Conservation (phyloP, 2,888 invertebrate species). For the Cryptophagus acutangulus region DNA sequence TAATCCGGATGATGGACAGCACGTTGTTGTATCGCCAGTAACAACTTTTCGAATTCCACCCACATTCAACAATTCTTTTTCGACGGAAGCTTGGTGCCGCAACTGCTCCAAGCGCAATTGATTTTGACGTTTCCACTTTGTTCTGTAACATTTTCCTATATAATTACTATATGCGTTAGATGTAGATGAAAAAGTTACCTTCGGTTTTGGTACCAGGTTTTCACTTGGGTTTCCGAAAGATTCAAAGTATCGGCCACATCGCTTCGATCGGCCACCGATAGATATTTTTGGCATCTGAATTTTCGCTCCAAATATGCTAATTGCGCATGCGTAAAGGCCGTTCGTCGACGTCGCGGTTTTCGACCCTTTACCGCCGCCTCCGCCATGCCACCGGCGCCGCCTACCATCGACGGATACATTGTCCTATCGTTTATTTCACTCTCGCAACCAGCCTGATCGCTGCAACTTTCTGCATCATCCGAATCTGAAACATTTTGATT, state of each 20-base stretch:
- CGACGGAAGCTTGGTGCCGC: conserved; percentile 75
- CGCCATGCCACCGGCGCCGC: conserved; percentile 30
- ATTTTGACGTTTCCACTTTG: conserved; percentile 87
- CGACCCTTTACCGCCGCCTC: conserved; percentile 52
- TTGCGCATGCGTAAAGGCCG: conserved; percentile 92
- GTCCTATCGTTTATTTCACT: conserved; percentile 1
- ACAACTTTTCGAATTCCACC: conserved; percentile 33
- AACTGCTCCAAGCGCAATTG: conserved; percentile 80
- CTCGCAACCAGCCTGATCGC: too few species aligned
- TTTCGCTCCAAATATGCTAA: conserved; percentile 86
- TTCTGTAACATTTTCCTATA: conserved; percentile 55
- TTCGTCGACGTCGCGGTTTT: conserved; percentile 78
- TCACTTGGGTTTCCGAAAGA: conserved; percentile 90
- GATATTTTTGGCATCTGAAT: conserved; percentile 89
- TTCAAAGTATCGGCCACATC: conserved; percentile 88
- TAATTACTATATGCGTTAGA: neutral
- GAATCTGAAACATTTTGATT: too few species aligned
- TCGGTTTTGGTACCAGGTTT: conserved; percentile 92
- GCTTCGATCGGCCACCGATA: conserved; percentile 88
- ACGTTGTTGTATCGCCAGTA: conserved; percentile 34
- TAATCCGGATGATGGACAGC: conserved; percentile 40
- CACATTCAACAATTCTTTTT: conserved; percentile 58
- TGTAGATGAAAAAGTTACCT: conserved; percentile 55
- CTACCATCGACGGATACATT: conserved; percentile 13
- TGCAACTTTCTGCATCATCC: too few species aligned